These are phyloP conservation scores for Pseudeuparius sepicola DNA, from an alignment of 2,888 invertebrate species.

Conservation along the genomic window DNA sequence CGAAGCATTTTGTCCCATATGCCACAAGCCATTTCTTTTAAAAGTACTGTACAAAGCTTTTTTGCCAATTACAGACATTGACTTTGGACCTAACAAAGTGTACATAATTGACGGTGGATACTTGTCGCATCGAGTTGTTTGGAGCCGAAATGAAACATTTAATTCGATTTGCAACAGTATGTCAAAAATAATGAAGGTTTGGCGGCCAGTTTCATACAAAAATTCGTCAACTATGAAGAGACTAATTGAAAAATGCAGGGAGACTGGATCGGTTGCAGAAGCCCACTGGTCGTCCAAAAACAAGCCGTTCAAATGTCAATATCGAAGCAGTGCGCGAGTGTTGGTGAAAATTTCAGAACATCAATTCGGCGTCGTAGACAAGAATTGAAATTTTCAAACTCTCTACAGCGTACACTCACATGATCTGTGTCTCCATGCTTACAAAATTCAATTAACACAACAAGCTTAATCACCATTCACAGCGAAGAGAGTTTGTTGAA, in stretches of 20 bases:
- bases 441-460: slow-evolving; percentile 4
- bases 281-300: slow-evolving; percentile 2
- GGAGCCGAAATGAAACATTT: no score
- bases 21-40: no score
- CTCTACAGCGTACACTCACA: slow-evolving; percentile 3
- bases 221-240: slow-evolving; percentile 1
- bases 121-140: slow-evolving; percentile 11
- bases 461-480: slow-evolving; percentile 7
- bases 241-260: slow-evolving; percentile 1
- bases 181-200: no score
- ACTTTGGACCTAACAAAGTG: slow-evolving; percentile 3
- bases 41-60: slow-evolving; percentile 7
- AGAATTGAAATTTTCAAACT: slow-evolving; percentile 1
- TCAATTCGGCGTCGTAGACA: slow-evolving; percentile 1
- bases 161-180: no score
- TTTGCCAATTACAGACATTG: slow-evolving; percentile 3
- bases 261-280: slow-evolving; percentile 1
- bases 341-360: not conserved
- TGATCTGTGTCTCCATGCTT: slow-evolving; percentile 5
- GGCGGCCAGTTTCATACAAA: no score
- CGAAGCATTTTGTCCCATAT: no score
- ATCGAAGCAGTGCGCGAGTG: slow-evolving; percentile 3
- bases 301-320: slow-evolving; percentile 3
- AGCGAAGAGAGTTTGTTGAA: slow-evolving; percentile 4
- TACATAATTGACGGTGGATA: slow-evolving; percentile 21